Percentiles rank a stretch among this genome's conserved stretches.
phyloP scores from a whole-genome alignment of 2,888 invertebrate species.

The Pherbina coryleti region DNA sequence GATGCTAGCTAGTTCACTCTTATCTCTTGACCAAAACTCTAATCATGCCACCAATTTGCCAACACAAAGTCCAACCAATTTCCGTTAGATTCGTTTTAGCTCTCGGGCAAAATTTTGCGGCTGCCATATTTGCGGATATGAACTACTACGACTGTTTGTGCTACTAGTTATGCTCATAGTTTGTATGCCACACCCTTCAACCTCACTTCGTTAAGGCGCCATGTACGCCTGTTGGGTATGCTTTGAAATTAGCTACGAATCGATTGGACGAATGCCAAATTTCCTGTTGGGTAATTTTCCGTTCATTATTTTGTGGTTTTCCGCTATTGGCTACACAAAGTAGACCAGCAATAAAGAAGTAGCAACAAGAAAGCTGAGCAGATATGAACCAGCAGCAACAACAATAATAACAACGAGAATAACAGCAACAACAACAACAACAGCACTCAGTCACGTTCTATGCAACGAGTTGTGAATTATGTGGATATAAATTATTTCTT shows the following conservation, averaged over 20 bases:
- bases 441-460: conserved; percentile 16
- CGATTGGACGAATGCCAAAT: conserved; percentile 53
- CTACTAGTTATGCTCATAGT: neutral
- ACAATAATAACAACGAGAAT: neutral
- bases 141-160: neutral
- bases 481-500: conserved; percentile 28
- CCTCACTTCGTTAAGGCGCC: neutral
- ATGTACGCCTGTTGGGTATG: neutral
- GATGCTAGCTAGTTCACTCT: neutral
- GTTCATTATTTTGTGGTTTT: conserved; percentile 53
- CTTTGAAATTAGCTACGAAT: conserved; percentile 49
- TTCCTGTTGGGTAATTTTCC: conserved; percentile 53
- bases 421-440: conserved; percentile 8
- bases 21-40: conserved; percentile 29
- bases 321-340: conserved; percentile 39
- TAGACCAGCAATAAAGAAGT: neutral
- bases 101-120: conserved; percentile 23
- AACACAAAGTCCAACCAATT: conserved; percentile 30
- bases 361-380: neutral
- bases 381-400: neutral
- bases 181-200: neutral
- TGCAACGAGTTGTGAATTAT: conserved; percentile 34
- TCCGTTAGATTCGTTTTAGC: conserved; percentile 27
- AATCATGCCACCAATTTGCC: conserved; percentile 33
- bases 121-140: conserved; percentile 12